Base-by-base conservation (phyloP, 2,113 vertebrate species). In the Clarias magur region DNA sequence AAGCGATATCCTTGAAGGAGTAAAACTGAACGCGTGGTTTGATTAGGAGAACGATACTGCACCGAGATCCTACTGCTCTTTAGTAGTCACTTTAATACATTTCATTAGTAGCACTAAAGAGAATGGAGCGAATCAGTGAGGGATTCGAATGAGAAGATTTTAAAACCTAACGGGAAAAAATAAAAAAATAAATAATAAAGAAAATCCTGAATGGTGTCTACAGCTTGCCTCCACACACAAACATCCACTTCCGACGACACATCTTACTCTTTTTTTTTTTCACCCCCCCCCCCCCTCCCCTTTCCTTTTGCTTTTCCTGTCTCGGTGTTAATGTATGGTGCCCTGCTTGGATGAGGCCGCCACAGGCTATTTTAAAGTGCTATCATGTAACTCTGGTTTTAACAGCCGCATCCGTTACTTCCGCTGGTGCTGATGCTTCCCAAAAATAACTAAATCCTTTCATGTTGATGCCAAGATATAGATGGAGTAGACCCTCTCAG, bases 301-400 rank as follows among this genome's bases (percentile, higher is more conserved):
- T 25, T 34, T n/a, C 21, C 23, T 56, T 30, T 62, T 34, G 57
- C 27, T 27, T 27, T 85, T 48, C 16, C 42, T 67, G n/a, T 38
- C 62, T 68, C 85, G 68, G 34, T 17, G 59, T 78, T 86, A 86
- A 89, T 54, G 81, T 89, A 86, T 70, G 63, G 25, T 84, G 62
- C 56, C 78, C 81, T 76, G 87, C 82, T 88, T 73, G 76, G 85
- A 67, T 62, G 48, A 68, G 48, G 25, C 79, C 54, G 16, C 68
- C 76, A 53, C 11, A 48, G 38, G 80, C 90, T 91, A 90, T 91
- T 91, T 90, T 89, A 42, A 63, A 89, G 57, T 7, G 63, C 89
- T 90, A 88, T 91, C 91, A 86, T 67, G 83, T 90, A 86, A 86
- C 91, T 75, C 83, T 80, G 30, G 56, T 85, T 84, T 87, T 88